Conservation (phyloP, 2,888 invertebrate species). For the Acutogordius australiensis region DNA sequence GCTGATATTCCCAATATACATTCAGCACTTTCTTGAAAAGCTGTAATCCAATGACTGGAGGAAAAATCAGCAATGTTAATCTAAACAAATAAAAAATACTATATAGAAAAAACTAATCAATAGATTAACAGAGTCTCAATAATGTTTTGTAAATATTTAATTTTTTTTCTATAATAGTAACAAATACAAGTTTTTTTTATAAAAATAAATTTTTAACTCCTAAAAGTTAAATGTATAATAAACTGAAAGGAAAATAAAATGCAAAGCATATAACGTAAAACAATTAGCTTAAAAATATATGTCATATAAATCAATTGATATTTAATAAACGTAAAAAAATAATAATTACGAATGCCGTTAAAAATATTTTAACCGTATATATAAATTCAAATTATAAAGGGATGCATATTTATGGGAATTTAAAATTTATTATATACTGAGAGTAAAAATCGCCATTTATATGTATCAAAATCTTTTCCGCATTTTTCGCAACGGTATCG, state of each 20-base stretch:
- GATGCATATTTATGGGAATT: no score
- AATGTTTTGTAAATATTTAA: not conserved
- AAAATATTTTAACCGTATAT: no score
- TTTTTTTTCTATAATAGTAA: not conserved
- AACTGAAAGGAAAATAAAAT: no score
- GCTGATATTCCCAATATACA: conserved; percentile 39
- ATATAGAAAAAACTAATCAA: not conserved
- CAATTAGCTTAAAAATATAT: no score
- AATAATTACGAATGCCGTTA: no score
- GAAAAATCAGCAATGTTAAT: conserved; percentile 56
- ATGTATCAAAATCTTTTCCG: conserved; percentile 46
- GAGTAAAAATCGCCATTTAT: conserved; percentile 50
- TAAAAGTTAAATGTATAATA: no score
- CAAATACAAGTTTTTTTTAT: not conserved
- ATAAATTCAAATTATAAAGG: no score
- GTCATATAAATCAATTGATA: no score
- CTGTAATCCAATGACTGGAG: conserved; percentile 58
- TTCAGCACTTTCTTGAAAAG: conserved; percentile 50
- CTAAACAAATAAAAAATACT: conserved; percentile 30
- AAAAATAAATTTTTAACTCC: no score
- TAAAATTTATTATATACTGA: no score
- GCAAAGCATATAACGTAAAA: no score
- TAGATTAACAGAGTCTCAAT: not conserved
- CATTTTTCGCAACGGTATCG: conserved; percentile 82
- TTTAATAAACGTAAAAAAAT: no score